phyloP scores from a whole-genome alignment of 2,113 vertebrate species.

The Alces alces region DNA sequence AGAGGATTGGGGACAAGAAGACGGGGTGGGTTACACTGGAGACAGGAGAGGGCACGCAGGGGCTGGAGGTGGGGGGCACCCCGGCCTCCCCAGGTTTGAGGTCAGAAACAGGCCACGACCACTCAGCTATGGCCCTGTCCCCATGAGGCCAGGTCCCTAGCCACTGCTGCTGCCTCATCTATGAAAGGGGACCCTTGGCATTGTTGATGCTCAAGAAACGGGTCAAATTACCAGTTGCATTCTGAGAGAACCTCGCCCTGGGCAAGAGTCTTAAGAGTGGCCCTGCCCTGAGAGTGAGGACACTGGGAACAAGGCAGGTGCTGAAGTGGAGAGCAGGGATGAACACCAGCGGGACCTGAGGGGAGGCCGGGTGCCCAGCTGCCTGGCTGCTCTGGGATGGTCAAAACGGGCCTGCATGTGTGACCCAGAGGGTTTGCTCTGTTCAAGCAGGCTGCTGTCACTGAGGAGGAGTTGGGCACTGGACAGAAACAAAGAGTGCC shows the following conservation, averaged over 20 bases:
- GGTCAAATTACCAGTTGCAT: background rate
- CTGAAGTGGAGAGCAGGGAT: background rate
- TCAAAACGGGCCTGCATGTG: background rate
- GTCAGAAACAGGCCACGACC: background rate
- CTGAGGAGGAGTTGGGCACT: background rate
- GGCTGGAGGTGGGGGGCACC: background rate
- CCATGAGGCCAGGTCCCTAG: background rate
- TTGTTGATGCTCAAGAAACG: background rate
- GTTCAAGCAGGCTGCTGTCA: background rate
- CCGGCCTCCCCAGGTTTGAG: background rate
- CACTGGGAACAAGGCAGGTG: background rate
- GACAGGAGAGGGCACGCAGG: background rate
- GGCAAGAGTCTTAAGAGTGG: background rate
- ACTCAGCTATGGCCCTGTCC: background rate
- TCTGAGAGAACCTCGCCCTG: background rate
- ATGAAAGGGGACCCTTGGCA: background rate
- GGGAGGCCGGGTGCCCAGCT: background rate
- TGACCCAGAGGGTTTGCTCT: background rate
- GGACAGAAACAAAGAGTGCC: background rate
- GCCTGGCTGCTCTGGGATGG: background rate
- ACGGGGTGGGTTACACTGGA: constrained; percentile 62
- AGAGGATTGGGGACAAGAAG: constrained; percentile 41
- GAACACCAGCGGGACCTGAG: background rate
- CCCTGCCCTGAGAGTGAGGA: background rate
- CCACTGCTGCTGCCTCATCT: background rate